phyloP scores from a whole-genome alignment of 1,140 invertebrate genomes.

The Acyrthosiphon pisum region DNA sequence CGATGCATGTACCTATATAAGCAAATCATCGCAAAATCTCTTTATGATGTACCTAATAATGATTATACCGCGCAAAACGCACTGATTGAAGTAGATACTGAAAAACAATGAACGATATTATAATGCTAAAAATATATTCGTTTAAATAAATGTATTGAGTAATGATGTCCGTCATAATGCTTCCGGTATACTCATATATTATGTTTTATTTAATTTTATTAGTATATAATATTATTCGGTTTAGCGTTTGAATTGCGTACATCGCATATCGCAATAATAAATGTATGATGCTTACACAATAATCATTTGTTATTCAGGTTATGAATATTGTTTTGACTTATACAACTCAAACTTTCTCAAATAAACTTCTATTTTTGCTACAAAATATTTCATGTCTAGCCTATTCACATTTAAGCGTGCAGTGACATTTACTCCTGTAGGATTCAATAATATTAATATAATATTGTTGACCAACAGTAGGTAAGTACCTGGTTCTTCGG shows the following conservation, averaged over 20 bases:
- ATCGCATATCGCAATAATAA: not conserved
- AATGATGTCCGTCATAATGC: not conserved
- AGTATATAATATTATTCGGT: not conserved
- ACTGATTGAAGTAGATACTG: not conserved
- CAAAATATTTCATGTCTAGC: not conserved
- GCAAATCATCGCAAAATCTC: not conserved
- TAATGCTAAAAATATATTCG: not conserved
- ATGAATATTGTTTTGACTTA: not conserved
- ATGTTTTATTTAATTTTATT: not conserved
- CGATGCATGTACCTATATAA: not conserved
- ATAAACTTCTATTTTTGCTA: not conserved
- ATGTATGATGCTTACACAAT: not conserved
- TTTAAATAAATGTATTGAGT: not conserved
- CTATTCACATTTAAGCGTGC: not conserved
- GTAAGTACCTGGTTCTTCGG: not conserved
- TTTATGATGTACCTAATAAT: not conserved
- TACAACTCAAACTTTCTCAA: not conserved
- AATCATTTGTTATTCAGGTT: not conserved
- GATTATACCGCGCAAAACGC: not conserved
- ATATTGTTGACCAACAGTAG: not conserved
- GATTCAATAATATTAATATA: not conserved
- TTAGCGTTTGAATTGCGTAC: not conserved
- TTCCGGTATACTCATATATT: not conserved
- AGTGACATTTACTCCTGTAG: not conserved
- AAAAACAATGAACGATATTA: not conserved